Percentiles rank a stretch among this genome's conserved stretches.
Conservation (phyloP, 2,113 vertebrate species). For the Drymodes brunneopygia region DNA sequence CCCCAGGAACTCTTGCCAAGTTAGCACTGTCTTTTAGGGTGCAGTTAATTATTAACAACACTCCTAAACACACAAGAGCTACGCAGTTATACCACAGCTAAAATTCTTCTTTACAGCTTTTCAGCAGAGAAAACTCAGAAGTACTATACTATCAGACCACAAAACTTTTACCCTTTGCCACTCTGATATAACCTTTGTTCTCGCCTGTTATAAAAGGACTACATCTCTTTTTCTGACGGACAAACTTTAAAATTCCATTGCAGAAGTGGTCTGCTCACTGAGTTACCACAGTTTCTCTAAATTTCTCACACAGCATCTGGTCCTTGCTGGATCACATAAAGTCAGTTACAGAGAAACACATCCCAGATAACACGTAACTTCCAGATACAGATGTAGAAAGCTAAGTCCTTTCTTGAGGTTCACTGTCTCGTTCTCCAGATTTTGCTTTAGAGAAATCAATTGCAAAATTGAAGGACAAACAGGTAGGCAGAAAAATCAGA, state of each 20-base stretch:
- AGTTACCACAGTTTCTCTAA: background rate
- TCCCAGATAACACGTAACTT: background rate
- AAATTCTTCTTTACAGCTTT: background rate
- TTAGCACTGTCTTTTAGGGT: background rate
- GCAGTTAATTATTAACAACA: background rate
- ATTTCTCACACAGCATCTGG: background rate
- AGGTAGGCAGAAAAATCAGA: background rate
- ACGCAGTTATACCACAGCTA: background rate
- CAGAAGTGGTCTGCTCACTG: background rate
- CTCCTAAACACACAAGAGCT: background rate
- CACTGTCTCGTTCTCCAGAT: background rate
- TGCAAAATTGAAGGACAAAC: background rate
- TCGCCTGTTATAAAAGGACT: background rate
- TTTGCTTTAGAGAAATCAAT: background rate
- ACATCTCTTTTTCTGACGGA: background rate
- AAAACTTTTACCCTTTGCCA: background rate
- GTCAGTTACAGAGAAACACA: background rate
- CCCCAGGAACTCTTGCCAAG: background rate
- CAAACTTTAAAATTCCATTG: background rate
- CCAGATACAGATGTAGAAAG: background rate
- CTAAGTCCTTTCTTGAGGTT: background rate
- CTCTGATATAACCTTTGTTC: background rate
- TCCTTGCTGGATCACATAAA: background rate
- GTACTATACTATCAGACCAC: background rate
- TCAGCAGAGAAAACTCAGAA: background rate